Evolutionary conservation across 2,797 vertebrate genomes (phyloP), one percentile per base, ranked within the genome.

Genomic region (Pseudochaenichthys georgianus): DNA sequence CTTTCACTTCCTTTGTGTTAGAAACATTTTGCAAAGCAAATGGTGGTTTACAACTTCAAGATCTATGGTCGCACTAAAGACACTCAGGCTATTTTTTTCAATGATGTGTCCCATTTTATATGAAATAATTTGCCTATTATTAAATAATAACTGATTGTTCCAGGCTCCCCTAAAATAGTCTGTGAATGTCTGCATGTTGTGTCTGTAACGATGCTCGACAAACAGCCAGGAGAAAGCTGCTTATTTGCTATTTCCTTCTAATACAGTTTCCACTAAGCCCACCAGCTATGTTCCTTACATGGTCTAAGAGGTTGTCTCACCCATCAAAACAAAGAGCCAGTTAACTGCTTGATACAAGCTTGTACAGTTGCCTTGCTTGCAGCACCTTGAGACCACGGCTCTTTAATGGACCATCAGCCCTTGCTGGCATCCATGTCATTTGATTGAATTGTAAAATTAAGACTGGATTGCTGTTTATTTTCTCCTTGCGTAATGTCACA

Each of bases 371-470:
- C 62, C 76, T 77, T 58, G 53, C 67, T 71, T 83, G 64, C 65
- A 55, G 48, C 82, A 70, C 68, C 50, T 85, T 89, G 73, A 83
- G 72, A 62, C 80, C 60, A 57, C 64, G 12, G 55, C 76, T 86
- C 43, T 80, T 82, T 78, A 85, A 88, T 84, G 77, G 74, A 72
- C 73, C 65, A 80, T 87, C 82, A 73, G 59, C 62, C 70, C 76
- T 68, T 52, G 46, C 64, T 86, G 73, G 78, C 70, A 78, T 80
- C 65, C 70, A 48, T 87, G 80, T 82, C 63, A 72, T 91, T 85
- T 89, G 82, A 91, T 82, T 82, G 80, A 78, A 76, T 78, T 80
- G 75, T 84, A 76, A 70, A 80, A 83, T 88, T 90, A 87, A 72
- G 58, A 65, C 46, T 73, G 66, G 69, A 87, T 86, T 87, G 70